Conservation (phyloP, 2,113 vertebrate species). For the Clarias macrocephalus region DNA sequence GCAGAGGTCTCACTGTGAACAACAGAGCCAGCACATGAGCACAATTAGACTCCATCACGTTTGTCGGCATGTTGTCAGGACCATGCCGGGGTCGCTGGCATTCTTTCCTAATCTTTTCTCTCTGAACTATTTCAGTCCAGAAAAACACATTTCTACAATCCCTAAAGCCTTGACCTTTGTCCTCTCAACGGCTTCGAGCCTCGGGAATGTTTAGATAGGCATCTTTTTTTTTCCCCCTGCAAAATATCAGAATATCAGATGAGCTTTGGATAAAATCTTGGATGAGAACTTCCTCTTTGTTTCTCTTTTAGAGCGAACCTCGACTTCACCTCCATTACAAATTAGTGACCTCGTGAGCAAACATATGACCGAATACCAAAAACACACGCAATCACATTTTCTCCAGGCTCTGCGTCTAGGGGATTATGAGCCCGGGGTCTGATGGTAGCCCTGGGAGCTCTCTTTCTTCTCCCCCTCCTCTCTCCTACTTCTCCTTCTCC, state of each 20-base stretch:
- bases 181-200: slow-evolving; percentile 17
- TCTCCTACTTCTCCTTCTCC: background rate
- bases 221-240: background rate
- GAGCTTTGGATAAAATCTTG: background rate
- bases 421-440: background rate
- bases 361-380: slow-evolving; percentile 5
- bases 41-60: slow-evolving; percentile 25
- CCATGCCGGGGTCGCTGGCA: slow-evolving; percentile 39
- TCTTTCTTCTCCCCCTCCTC: background rate
- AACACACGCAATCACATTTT: background rate
- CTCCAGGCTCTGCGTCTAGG: background rate
- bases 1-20: slow-evolving; percentile 30
- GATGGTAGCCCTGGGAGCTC: background rate
- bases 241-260: background rate
- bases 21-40: slow-evolving; percentile 48
- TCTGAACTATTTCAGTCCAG: slow-evolving; percentile 57
- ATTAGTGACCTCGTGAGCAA: slow-evolving; percentile 20
- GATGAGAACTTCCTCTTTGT: background rate
- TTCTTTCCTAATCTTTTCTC: slow-evolving; percentile 51
- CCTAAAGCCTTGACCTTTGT: slow-evolving; percentile 37
- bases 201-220: slow-evolving; percentile 12
- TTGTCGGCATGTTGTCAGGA: slow-evolving; percentile 6
- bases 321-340: slow-evolving; percentile 7
- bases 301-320: background rate
- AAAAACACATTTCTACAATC: slow-evolving; percentile 51